Percentiles rank a stretch among this genome's conserved stretches.
Evolutionary conservation across 2,113 vertebrate genomes (phyloP).

Genomic region (Equus przewalskii): DNA sequence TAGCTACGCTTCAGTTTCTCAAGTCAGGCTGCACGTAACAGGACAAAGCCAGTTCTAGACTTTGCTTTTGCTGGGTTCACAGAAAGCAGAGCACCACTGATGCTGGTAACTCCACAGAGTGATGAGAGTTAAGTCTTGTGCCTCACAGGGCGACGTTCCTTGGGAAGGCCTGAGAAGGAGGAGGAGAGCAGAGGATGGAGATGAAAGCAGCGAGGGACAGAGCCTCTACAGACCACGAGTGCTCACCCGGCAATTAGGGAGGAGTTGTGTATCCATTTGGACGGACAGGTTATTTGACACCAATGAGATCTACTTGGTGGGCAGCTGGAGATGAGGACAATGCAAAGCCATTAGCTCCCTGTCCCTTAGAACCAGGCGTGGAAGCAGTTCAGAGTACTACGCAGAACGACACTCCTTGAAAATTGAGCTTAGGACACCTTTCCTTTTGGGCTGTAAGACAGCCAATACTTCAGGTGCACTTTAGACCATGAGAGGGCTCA

Average conservation of each 20-base stretch:
- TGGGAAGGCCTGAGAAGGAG: background rate
- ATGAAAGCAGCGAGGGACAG: background rate
- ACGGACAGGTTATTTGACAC: constrained; percentile 16
- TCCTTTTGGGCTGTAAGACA: background rate
- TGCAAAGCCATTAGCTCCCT: background rate
- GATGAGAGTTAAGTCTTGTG: background rate
- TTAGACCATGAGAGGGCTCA: background rate
- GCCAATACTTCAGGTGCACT: background rate
- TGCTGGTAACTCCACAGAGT: constrained; percentile 55
- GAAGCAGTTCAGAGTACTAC: background rate
- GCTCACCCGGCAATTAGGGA: constrained; percentile 65
- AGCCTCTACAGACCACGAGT: background rate
- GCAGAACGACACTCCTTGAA: background rate
- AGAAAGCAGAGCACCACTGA: constrained; percentile 43
- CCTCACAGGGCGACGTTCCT: background rate
- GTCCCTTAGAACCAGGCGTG: background rate
- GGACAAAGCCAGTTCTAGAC: constrained; percentile 41
- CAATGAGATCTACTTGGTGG: background rate
- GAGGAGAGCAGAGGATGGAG: background rate
- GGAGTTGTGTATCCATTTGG: background rate
- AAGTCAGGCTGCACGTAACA: background rate
- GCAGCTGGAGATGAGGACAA: constrained; percentile 54
- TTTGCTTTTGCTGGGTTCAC: background rate
- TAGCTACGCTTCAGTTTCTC: background rate
- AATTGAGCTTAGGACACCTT: fast-evolving